Evolutionary conservation across 2,113 vertebrate genomes (phyloP), one percentile per base, ranked within the genome.

Genomic region (Alethe diademata): DNA sequence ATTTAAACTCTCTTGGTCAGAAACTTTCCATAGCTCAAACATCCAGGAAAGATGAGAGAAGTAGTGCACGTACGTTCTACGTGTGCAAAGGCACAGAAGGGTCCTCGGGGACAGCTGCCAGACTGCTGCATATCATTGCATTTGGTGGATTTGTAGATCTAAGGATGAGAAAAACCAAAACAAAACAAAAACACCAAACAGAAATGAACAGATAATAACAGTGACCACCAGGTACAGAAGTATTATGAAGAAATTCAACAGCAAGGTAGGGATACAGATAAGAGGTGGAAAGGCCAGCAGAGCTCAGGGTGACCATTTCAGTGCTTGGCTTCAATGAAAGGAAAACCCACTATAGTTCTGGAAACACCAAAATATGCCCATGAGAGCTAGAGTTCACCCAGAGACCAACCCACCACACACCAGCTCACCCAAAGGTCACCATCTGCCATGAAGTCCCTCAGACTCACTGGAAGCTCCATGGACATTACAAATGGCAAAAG

Each of bases 51-150:
- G 54, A 91, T 3, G 8, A 95, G 66, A 96, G 88, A 83, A 95
- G 69, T 22, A 81, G 70, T 31, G 76, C 90, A 97, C 99, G 94
- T 98, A 99, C 99, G 99, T 98, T 99, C 99, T 93, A 99, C 96
- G 15, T 99, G 99, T 97, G 99, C 99, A 91, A 99, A 99, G 97
- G 99, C 99, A 98, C 99, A 99, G 98, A 99, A 99, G n/a, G 99
- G 99, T 93, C 99, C 99, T 95, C 99, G 98, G 86, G 99, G 99
- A 95, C 99, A 99, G 98, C 98, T 99, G 95, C 99, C 99, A 78
- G 98, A 98, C 98, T 99, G 99, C 97, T 99, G 99, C 98, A 99
- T 99, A 90, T 99, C 99, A 58, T 99, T 99, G 97, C 99, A 99
- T 98, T 99, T 99, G 67, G 99, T 99, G 92, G 99, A 99, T 95